Evolutionary conservation across 2,888 invertebrate species (phyloP).

Genomic region (Drosophila prolongata): DNA sequence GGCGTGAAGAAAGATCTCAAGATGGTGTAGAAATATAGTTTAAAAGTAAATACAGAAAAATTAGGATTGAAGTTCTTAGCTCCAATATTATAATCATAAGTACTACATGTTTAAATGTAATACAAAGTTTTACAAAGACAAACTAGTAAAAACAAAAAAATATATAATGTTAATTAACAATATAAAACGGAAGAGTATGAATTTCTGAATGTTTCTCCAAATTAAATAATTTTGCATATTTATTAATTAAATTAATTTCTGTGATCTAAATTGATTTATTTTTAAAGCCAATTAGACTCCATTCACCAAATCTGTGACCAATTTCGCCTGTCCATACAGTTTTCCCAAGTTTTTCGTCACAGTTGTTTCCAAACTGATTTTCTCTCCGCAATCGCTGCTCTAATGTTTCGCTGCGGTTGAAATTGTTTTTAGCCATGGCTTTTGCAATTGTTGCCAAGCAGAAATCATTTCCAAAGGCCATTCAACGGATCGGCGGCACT

Average conservation of each 20-base stretch:
- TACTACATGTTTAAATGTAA: no score
- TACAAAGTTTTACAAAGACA: no score
- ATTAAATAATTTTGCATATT: no score
- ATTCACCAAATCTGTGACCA: constrained; percentile 5
- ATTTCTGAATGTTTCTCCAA: no score
- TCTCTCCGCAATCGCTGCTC: constrained; percentile 27
- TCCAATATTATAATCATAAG: no score
- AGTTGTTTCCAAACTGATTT: constrained; percentile 36
- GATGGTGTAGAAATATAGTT: no score
- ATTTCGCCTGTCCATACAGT: constrained; percentile 10
- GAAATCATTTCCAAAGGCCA: constrained; percentile 69
- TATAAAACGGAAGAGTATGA: no score
- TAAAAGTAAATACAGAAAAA: no score
- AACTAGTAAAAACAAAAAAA: no score
- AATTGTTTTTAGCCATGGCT: constrained; percentile 25
- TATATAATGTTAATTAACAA: no score
- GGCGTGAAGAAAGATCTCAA: no score
- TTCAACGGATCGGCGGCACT: constrained; percentile 52
- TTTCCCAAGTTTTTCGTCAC: constrained; percentile 29
- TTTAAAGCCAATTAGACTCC: background rate
- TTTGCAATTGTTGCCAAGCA: constrained; percentile 63
- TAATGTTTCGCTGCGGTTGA: constrained; percentile 26
- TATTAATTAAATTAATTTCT: background rate
- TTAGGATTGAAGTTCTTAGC: no score
- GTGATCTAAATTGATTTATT: constrained; percentile 4